Conservation (phyloP, 1,140 invertebrate species). For the Stegodyphus mimosarum region DNA sequence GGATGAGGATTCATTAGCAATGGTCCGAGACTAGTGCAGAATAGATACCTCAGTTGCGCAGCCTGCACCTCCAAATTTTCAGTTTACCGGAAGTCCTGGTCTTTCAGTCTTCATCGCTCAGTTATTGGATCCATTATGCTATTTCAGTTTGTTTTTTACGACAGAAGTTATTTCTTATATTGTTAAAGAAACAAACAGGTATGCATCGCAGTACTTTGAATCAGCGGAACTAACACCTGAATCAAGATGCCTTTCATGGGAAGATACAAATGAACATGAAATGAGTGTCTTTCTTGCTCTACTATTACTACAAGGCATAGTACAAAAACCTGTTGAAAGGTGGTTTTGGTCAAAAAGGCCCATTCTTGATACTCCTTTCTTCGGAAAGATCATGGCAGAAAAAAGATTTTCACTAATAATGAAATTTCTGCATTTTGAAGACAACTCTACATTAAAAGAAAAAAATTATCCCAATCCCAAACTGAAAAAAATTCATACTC, state of each 20-base stretch:
- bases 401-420: background rate
- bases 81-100: constrained; percentile 1
- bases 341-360: constrained; percentile 7
- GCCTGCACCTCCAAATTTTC: constrained; percentile 4
- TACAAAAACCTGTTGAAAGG: constrained; percentile 2
- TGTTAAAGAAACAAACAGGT: constrained; percentile 8
- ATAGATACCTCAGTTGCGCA: background rate
- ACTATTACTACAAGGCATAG: constrained; percentile 12
- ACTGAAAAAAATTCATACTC: no score
- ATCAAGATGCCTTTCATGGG: background rate
- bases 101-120: no score
- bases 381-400: background rate
- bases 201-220: background rate
- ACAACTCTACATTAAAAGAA: background rate
- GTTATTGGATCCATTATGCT: no score
- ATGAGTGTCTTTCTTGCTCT: no score
- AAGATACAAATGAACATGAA: constrained; percentile 3
- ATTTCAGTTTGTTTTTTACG: no score
- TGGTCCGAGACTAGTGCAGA: background rate
- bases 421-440: constrained; percentile 20
- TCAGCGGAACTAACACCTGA: background rate
- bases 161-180: no score
- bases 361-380: background rate
- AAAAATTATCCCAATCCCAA: no score
- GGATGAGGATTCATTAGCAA: background rate